A percentile compares a stretch with the other conserved stretches of the same genome.
phyloP scores from a whole-genome alignment of 2,888 invertebrate species.

The Dioctria rufipes region DNA sequence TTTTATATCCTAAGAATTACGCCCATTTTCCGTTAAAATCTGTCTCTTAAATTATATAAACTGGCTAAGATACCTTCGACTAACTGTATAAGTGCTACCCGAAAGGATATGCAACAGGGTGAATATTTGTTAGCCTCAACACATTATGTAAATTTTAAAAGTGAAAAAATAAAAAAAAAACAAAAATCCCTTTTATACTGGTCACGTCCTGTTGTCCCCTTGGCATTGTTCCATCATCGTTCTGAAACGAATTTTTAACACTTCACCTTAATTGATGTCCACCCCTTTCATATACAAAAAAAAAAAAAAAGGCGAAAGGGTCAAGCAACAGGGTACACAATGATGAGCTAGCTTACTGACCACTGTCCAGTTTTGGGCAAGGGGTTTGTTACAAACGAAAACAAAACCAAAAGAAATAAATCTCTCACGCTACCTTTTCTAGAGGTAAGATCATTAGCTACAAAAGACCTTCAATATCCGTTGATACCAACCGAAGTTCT shows the following conservation, averaged over 20 bases:
- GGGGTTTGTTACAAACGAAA: constrained; percentile 17
- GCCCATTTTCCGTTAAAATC: constrained; percentile 11
- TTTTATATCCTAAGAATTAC: too few species aligned
- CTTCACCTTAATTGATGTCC: constrained; percentile 54
- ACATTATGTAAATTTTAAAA: constrained; percentile 32
- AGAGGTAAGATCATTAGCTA: constrained; percentile 48
- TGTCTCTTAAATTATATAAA: too few species aligned
- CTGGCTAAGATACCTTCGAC: too few species aligned
- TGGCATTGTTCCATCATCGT: constrained; percentile 43
- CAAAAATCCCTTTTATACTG: constrained; percentile 22
- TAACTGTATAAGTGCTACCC: not conserved
- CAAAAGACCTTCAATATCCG: constrained; percentile 48
- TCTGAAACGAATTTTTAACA: constrained; percentile 50
- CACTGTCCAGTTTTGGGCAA: constrained; percentile 33
- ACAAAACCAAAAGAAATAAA: constrained; percentile 36
- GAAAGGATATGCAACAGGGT: constrained; percentile 24
- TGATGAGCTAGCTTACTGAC: constrained; percentile 8
- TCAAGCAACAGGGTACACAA: constrained; percentile 19
- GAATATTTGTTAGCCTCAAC: constrained; percentile 14
- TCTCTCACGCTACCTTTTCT: constrained; percentile 47
- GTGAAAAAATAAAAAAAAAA: constrained; percentile 23
- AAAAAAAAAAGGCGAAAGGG: not conserved
- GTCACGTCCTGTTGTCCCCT: constrained; percentile 49
- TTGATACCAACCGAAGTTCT: constrained; percentile 5
- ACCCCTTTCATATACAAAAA: constrained; percentile 32